Base-by-base conservation (phyloP, 2,888 invertebrate species). In the Meliscaeva auricollis region DNA sequence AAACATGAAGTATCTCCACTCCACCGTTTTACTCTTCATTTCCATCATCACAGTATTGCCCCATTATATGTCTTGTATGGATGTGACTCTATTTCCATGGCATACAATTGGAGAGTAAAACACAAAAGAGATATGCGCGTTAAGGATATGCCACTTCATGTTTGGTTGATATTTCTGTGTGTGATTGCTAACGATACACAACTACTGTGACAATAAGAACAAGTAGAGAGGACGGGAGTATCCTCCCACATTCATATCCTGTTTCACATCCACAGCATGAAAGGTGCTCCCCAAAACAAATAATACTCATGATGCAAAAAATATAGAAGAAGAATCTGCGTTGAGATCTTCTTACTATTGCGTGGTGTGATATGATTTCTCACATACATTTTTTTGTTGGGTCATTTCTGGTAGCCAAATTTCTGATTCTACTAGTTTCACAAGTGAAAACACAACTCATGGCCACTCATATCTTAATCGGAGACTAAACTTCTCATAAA, bases 121-220 rank as follows among this genome's bases (percentile, higher is more conserved):
- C 69, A 81, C 60, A 85, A 85, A 66, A 80, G 85, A 85, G 85
- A 85, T 85, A 85, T 85, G 85, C 85, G 85, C 85, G 85, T 85
- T 85, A 85, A 85, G 85, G 85, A 85, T 73, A 81, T 81, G 56
- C 85, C 85, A 85, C 69, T 85, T 62, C 81, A 85, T 85, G 85
- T 85, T 58, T 48, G 76, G 66, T 60, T 76, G 75, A 64, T 85
- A 58, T 80, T 58, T 20, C 64, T 80, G 72, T 85, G 70, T 85
- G 85, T 85, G 72, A 64, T 64, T 64, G 46, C 62, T 64, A 52
- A 69, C 60, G 9, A 56, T 52, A 81, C 85, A 81, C 72, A 72
- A 85, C 72, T 80, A 85, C 60, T 41, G 70, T 80, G 58, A 76
- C 68, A 68, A 52, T 68, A 69, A 32, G 66, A 66, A 60, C 30